A percentile compares a stretch with the other conserved stretches of the same genome.
phyloP scores from a whole-genome alignment of 2,113 vertebrate genomes.

The Macaca nemestrina region DNA sequence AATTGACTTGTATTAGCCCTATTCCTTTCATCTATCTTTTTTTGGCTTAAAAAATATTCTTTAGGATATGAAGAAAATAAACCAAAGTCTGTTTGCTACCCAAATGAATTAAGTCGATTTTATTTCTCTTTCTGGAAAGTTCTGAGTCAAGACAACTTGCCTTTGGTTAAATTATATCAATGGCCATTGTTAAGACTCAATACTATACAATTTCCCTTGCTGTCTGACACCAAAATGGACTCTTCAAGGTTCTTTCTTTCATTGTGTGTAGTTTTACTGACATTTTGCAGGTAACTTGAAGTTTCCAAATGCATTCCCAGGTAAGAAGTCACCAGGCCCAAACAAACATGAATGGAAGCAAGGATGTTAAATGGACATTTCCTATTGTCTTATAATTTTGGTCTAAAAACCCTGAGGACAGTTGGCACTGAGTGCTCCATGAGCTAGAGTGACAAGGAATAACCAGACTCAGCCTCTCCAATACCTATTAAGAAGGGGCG shows the following conservation, averaged over 20 bases:
- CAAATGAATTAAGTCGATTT: constrained; percentile 25
- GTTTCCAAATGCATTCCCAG: not conserved
- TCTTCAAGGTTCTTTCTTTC: not conserved
- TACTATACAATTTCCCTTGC: not conserved
- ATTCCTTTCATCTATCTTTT: not conserved
- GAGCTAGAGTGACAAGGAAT: not conserved
- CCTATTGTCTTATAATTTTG: not conserved
- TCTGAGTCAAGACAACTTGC: not conserved
- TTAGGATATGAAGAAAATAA: not conserved
- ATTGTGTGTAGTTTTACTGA: not conserved
- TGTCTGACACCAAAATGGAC: not conserved
- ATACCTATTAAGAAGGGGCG: not conserved
- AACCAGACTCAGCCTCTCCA: not conserved
- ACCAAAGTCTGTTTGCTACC: not conserved
- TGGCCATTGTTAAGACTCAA: not conserved
- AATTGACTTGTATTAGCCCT: not conserved
- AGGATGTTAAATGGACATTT: not conserved
- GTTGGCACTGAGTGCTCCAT: not conserved
- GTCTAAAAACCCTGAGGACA: not conserved
- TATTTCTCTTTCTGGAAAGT: constrained; percentile 37
- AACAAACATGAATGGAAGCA: not conserved
- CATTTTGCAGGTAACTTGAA: not conserved
- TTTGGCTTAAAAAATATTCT: not conserved
- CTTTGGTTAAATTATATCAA: constrained; percentile 10
- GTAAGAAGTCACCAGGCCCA: not conserved